Conservation (phyloP, 2,888 invertebrate species). For the Anarsia innoxiella region DNA sequence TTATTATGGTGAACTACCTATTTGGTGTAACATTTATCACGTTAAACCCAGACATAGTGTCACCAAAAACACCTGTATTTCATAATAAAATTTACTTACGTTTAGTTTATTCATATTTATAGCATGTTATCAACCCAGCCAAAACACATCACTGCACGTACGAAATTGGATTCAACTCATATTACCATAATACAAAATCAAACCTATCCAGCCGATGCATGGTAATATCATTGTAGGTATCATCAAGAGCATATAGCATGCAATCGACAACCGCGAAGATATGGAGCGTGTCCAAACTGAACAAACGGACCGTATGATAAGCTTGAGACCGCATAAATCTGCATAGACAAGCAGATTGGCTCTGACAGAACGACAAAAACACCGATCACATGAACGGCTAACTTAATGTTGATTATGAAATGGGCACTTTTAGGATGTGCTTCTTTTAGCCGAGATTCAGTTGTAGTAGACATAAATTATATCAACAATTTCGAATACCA, state of each 20-base stretch:
- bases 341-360: constrained; percentile 46
- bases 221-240: constrained; percentile 2
- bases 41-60: no score
- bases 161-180: constrained; percentile 3
- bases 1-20: no score
- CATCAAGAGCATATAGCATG: constrained; percentile 35
- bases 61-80: no score
- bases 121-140: not conserved
- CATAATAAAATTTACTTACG: no score
- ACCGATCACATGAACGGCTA: constrained; percentile 35
- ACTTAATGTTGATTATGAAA: no score
- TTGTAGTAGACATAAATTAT: no score
- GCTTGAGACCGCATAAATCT: constrained; percentile 61
- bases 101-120: no score
- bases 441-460: no score
- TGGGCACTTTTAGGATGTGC: no score
- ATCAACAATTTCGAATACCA: no score
- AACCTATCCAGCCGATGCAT: not conserved
- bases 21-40: no score
- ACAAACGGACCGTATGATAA: constrained; percentile 59
- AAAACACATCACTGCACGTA: no score
- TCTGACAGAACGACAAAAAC: constrained; percentile 47
- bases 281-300: constrained; percentile 50
- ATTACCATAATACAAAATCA: constrained; percentile 8
- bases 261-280: constrained; percentile 49